Conservation (phyloP, 2,888 invertebrate species). For the Parnassius orleans region DNA sequence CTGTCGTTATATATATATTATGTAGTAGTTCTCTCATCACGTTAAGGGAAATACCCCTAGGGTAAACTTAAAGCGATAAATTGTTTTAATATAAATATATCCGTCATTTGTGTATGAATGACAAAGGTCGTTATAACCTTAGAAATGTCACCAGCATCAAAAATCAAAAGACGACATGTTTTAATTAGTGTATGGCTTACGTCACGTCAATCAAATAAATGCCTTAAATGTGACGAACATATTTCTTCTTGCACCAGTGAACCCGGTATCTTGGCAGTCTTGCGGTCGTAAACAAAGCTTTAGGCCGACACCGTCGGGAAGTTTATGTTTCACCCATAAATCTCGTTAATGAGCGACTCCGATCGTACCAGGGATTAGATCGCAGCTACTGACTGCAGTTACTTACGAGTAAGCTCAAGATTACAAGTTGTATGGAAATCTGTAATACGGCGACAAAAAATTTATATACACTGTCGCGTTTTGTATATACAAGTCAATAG, state of each 20-base stretch:
- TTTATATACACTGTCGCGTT: too few relatives aligned
- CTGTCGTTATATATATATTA: background rate
- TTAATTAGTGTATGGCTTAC: too few relatives aligned
- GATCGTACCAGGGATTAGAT: constrained; percentile 71
- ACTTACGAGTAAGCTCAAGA: constrained; percentile 30
- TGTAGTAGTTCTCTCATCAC: too few relatives aligned
- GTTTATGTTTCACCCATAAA: constrained; percentile 72
- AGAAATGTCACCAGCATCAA: too few relatives aligned
- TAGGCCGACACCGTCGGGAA: constrained; percentile 59
- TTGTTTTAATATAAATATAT: too few relatives aligned
- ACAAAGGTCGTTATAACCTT: too few relatives aligned
- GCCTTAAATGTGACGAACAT: constrained; percentile 15
- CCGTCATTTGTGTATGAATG: too few relatives aligned
- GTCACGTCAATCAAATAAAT: constrained; percentile 2
- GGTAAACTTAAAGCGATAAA: too few relatives aligned
- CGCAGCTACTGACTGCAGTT: constrained; percentile 38
- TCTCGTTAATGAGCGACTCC: constrained; percentile 75
- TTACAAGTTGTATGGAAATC: constrained; percentile 34
- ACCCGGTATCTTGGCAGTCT: constrained; percentile 60
- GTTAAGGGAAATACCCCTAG: too few relatives aligned
- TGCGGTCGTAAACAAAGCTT: constrained; percentile 68
- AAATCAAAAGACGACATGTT: too few relatives aligned
- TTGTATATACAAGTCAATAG: too few relatives aligned
- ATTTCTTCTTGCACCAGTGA: constrained; percentile 36
- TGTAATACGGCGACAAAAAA: constrained; percentile 12